phyloP scores from a whole-genome alignment of 2,113 vertebrate species.

The Tinamus guttatus region DNA sequence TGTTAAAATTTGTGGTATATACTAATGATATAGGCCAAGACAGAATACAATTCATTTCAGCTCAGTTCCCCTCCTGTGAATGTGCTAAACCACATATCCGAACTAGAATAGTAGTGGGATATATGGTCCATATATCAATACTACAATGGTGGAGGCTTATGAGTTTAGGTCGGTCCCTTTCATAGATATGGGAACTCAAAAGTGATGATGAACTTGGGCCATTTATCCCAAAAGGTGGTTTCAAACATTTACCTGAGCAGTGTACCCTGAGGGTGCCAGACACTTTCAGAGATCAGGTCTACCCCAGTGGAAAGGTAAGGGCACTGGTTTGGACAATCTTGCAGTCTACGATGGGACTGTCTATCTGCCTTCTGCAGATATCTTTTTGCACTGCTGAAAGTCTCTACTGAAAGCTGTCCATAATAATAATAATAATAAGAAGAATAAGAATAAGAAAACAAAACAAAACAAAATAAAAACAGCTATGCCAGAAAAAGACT shows the following conservation, averaged over 20 bases:
- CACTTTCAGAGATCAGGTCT: not conserved
- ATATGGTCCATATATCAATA: too few relatives aligned
- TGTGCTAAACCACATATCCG: too few relatives aligned
- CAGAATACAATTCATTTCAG: not conserved
- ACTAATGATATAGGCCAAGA: not conserved
- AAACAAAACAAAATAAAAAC: too few relatives aligned
- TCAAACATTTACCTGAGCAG: not conserved
- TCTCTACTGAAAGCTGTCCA: not conserved
- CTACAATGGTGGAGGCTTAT: not conserved
- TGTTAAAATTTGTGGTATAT: not conserved
- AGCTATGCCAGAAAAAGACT: not conserved
- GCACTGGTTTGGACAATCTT: not conserved
- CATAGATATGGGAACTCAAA: rapidly evolving
- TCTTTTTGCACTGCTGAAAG: not conserved
- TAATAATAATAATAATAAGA: too few relatives aligned
- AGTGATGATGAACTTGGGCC: not conserved
- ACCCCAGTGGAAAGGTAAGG: not conserved
- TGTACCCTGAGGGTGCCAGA: rapidly evolving
- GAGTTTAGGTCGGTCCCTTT: not conserved
- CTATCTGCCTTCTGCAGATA: not conserved
- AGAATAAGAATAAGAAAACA: too few relatives aligned
- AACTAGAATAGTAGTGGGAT: too few relatives aligned
- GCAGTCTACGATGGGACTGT: not conserved
- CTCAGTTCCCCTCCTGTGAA: too few relatives aligned
- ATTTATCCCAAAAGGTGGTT: not conserved